A percentile compares a stretch with the other conserved stretches of the same genome.
These are phyloP conservation scores for Erynnis tages DNA, from an alignment of 2,888 invertebrate genomes.

Conservation along the genomic window DNA sequence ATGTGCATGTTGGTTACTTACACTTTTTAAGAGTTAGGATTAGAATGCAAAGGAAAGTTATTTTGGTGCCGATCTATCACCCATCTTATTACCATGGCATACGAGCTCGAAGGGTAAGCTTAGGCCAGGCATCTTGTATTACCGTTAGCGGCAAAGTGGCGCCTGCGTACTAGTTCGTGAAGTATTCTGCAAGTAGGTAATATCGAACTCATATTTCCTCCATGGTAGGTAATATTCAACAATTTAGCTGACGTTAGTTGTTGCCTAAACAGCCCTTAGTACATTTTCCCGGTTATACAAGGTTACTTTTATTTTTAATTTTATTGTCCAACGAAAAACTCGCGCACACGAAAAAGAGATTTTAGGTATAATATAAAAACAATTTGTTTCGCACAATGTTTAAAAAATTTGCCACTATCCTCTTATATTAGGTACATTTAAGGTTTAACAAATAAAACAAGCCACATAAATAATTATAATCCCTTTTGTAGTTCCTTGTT, in stretches of 20 bases:
- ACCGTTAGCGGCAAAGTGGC: slow-evolving; percentile 72
- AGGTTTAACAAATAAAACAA: no score
- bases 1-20: no score
- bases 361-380: no score
- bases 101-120: slow-evolving; percentile 51
- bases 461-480: no score
- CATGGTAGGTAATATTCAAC: slow-evolving; percentile 25
- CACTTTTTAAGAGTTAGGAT: slow-evolving; percentile 3
- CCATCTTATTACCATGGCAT: slow-evolving; percentile 44
- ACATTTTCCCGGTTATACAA: no score
- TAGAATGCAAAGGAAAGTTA: slow-evolving; percentile 13
- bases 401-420: no score
- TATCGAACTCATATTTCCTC: slow-evolving; percentile 35
- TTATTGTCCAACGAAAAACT: no score
- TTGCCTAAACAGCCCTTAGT: neutral
- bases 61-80: slow-evolving; percentile 29
- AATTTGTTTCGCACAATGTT: no score
- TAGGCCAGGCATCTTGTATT: slow-evolving; percentile 72
- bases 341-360: no score
- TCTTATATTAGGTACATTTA: no score
- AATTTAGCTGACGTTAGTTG: slow-evolving; percentile 10
- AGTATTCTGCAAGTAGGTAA: slow-evolving; percentile 31
- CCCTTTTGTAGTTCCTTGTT: neutral
- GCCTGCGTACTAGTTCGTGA: slow-evolving; percentile 48
- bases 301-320: no score